phyloP scores from a whole-genome alignment of 2,888 invertebrate genomes.

The Rhimphoctona megacephalus region DNA sequence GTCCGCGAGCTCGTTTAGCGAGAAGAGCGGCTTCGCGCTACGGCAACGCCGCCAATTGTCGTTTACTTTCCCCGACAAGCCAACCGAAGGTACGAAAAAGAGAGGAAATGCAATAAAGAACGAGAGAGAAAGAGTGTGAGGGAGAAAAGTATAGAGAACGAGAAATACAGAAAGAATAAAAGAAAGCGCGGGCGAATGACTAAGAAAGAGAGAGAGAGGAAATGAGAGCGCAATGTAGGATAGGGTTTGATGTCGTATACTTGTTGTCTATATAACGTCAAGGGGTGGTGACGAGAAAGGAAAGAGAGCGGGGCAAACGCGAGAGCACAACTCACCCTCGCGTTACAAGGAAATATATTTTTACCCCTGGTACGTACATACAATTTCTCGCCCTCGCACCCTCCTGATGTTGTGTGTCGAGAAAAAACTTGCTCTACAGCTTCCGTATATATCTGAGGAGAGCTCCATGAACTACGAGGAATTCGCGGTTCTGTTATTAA shows the following conservation, averaged over 20 bases:
- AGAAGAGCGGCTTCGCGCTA: constrained; percentile 25
- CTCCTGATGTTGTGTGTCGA: constrained; percentile 28
- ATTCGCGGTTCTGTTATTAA: constrained; percentile 42
- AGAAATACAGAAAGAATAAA: background rate
- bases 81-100: background rate
- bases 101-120: constrained; percentile 10
- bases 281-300: constrained; percentile 68
- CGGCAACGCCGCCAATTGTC: constrained; percentile 49
- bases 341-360: constrained; percentile 36
- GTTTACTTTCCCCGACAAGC: constrained; percentile 41
- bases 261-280: constrained; percentile 71
- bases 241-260: constrained; percentile 22
- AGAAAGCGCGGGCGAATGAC: background rate
- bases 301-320: constrained; percentile 24
- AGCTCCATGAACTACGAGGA: constrained; percentile 27
- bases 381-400: constrained; percentile 11
- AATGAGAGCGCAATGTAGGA: constrained; percentile 34
- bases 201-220: constrained; percentile 7
- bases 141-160: background rate
- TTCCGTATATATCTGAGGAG: constrained; percentile 48
- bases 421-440: constrained; percentile 33
- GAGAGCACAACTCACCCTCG: constrained; percentile 36
- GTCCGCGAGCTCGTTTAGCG: constrained; percentile 60
- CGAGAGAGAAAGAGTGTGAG: background rate
- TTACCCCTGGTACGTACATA: background rate